Evolutionary conservation across 2,888 invertebrate genomes (phyloP), one percentile per base, ranked within the genome.

Genomic region (Torymus texanus): DNA sequence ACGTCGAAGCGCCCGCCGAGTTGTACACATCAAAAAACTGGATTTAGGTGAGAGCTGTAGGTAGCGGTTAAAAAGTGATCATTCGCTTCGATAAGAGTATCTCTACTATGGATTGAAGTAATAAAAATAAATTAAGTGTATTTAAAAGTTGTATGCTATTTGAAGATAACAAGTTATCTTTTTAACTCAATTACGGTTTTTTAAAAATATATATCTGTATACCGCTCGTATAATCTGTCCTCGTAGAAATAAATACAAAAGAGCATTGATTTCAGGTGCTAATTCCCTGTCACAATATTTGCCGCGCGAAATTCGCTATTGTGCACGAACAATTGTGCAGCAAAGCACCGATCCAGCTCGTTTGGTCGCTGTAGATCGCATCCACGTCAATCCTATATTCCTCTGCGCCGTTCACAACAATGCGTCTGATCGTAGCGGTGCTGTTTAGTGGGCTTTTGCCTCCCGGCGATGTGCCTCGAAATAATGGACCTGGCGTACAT

Each of bases 381-480:
- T 78, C 78, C 61, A 78, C 61, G n/a, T 72, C 77, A 14, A 77
- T 14, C 29, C 72, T 77, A 12, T 77, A 12, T 72, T 72, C 18
- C 59, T 58, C 50, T 72, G 71, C 0, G 71, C 0, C 65, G 71
- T 8, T 77, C 77, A 18, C 77, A 77, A 50, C 77, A 77, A 41
- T 77, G 66, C 21, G 72, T 77, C 41, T 77, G 77, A 59, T 77
- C 71, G 16, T 77, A 77, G 13, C 59, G 51, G n/a, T 71, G 29
- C 5, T 55, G 77, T n/a, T 77, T 77, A 13, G 77, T 59, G 16
- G 59, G 5, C n/a, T 72, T 77, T 3, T 71, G 77, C 12, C 70
- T 58, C 1, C 77, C 65, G 10, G 77, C 66, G 8, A 77, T 78
- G 50, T 61, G 67, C 55, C 58, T 73, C 11, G 73, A 78, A 24